phyloP scores from a whole-genome alignment of 2,113 vertebrate species.

The Oenanthe oenanthe region DNA sequence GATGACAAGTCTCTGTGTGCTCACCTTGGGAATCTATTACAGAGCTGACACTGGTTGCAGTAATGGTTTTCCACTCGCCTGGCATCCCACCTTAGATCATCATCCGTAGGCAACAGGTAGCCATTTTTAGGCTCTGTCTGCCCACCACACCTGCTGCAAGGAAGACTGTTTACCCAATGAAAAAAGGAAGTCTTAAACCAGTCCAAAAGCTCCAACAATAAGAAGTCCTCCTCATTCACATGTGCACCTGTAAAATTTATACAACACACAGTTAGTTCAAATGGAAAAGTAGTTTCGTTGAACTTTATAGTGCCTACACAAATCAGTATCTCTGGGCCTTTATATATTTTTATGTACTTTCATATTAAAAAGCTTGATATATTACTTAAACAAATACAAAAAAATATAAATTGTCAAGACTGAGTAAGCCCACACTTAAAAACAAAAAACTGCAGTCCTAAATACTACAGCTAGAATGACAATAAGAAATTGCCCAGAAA shows the following conservation, averaged over 20 bases:
- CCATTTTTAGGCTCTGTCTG: slow-evolving; percentile 73
- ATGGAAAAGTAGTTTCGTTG: neutral
- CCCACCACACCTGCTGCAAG: slow-evolving; percentile 86
- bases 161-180: slow-evolving; percentile 88
- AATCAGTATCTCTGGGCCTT: neutral
- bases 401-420: neutral
- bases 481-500: neutral
- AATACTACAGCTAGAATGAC: neutral
- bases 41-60: slow-evolving; percentile 82
- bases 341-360: neutral
- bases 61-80: slow-evolving; percentile 90
- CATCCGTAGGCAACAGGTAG: slow-evolving; percentile 76
- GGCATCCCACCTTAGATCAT: slow-evolving; percentile 88
- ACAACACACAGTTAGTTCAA: neutral
- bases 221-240: slow-evolving; percentile 85
- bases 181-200: slow-evolving; percentile 98
- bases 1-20: neutral
- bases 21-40: slow-evolving; percentile 93
- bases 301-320: neutral
- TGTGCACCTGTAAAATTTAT: slow-evolving; percentile 76
- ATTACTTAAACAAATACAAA: neutral
- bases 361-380: neutral
- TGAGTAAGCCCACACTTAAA: neutral
- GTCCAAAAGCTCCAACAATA: slow-evolving; percentile 88
- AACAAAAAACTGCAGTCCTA: neutral